A percentile compares a stretch with the other conserved stretches of the same genome.
Conservation (phyloP, 2,797 vertebrate genomes). For the Poeciliopsis paucimaculata region DNA sequence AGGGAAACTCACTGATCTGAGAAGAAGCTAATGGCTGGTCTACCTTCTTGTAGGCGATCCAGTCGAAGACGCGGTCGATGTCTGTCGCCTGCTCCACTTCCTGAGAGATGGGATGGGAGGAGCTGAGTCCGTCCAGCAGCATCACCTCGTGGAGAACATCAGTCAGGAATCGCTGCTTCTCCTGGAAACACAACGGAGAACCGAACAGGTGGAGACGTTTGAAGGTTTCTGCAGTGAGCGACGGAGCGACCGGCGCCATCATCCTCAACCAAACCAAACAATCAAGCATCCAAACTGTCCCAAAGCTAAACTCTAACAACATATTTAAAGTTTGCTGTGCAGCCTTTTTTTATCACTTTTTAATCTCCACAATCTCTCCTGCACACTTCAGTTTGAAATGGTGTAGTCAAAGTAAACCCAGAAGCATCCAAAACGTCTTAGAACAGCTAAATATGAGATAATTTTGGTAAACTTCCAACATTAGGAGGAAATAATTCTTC, state of each 20-base stretch:
- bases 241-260: background rate
- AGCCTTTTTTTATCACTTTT: background rate
- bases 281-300: background rate
- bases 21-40: background rate
- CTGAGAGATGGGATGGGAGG: slow-evolving; percentile 96
- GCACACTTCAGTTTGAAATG: background rate
- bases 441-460: background rate
- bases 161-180: slow-evolving; percentile 96
- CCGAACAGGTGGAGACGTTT: background rate
- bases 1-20: background rate
- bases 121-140: slow-evolving; percentile 91
- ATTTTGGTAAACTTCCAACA: background rate
- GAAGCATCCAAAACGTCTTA: background rate
- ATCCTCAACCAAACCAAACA: background rate
- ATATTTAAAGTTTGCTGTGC: background rate
- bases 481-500: background rate
- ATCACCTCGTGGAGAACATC: slow-evolving; percentile 98
- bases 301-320: background rate
- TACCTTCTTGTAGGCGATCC: slow-evolving; percentile 99
- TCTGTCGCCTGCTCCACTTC: slow-evolving; percentile 92
- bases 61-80: slow-evolving; percentile 96
- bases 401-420: slow-evolving; percentile 1
- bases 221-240: background rate
- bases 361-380: background rate
- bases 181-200: slow-evolving; percentile 74